Percentiles rank a stretch among this genome's conserved stretches.
Evolutionary conservation across 2,888 invertebrate genomes (phyloP).

Genomic region (Leptinotarsa juncta): DNA sequence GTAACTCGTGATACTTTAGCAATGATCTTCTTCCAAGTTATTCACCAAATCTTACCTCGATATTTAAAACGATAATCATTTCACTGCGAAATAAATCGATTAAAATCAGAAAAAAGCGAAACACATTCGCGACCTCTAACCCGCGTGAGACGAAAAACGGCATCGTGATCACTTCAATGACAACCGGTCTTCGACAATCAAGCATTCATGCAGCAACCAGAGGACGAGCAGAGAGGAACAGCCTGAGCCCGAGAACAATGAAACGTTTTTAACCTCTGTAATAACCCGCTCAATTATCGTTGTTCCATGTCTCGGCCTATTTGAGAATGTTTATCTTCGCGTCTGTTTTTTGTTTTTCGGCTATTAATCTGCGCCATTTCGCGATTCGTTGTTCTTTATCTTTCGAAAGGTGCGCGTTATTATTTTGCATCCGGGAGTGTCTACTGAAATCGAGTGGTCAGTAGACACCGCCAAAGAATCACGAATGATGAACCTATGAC

Average conservation of each 20-base stretch:
- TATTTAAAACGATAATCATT: slow-evolving; percentile 12
- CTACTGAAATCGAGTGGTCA: not conserved
- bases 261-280: slow-evolving; percentile 37
- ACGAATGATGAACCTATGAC: not conserved
- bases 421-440: not conserved
- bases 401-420: slow-evolving; percentile 16
- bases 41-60: not conserved
- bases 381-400: slow-evolving; percentile 8
- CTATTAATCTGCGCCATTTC: slow-evolving; percentile 26
- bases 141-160: slow-evolving; percentile 25
- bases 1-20: not conserved
- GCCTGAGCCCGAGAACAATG: slow-evolving; percentile 33
- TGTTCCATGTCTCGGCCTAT: slow-evolving; percentile 22
- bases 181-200: slow-evolving; percentile 46
- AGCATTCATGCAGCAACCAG: slow-evolving; percentile 38
- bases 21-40: not conserved
- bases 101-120: slow-evolving; percentile 43
- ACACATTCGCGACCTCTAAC: slow-evolving; percentile 47
- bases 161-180: slow-evolving; percentile 46
- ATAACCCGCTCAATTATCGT: slow-evolving; percentile 34
- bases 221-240: slow-evolving; percentile 21
- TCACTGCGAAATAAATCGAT: slow-evolving; percentile 30
- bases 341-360: slow-evolving; percentile 18
- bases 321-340: slow-evolving; percentile 28
- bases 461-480: not conserved